A percentile compares a stretch with the other conserved stretches of the same genome.
phyloP scores from a whole-genome alignment of 2,888 invertebrate genomes.

The Apamea monoglypha region DNA sequence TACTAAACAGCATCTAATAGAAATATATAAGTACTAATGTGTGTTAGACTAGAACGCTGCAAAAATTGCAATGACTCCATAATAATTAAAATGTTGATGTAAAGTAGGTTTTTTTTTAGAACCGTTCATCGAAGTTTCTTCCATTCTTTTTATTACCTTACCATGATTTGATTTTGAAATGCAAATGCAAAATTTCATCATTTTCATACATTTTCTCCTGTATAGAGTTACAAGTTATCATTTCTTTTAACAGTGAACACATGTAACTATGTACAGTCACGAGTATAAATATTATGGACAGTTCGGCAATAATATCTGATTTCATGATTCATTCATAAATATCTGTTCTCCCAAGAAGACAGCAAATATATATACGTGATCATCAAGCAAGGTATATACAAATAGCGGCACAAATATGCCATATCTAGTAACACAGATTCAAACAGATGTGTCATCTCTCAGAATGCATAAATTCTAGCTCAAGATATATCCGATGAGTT shows the following conservation, averaged over 20 bases:
- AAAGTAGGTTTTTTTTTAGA: slow-evolving; percentile 2
- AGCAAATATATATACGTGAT: background rate
- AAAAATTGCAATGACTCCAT: background rate
- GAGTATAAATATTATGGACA: background rate
- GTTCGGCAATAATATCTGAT: background rate
- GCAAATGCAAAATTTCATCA: background rate
- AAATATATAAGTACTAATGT: slow-evolving; percentile 28
- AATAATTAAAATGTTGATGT: background rate
- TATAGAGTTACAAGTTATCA: background rate
- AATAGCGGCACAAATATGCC: no score
- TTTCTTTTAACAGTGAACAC: background rate
- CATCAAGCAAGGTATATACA: no score
- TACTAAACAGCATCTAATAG: background rate
- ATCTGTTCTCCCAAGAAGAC: background rate
- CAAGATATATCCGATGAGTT: background rate
- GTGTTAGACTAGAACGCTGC: slow-evolving; percentile 33
- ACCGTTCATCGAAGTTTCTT: background rate
- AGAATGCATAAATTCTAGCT: background rate
- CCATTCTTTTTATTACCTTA: background rate
- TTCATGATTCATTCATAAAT: background rate
- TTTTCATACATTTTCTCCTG: background rate
- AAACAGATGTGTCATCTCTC: background rate
- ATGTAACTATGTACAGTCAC: background rate
- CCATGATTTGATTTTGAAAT: slow-evolving; percentile 5
- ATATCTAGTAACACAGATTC: no score